phyloP scores from a whole-genome alignment of 2,888 invertebrate species.

The Drosophila mulleri region DNA sequence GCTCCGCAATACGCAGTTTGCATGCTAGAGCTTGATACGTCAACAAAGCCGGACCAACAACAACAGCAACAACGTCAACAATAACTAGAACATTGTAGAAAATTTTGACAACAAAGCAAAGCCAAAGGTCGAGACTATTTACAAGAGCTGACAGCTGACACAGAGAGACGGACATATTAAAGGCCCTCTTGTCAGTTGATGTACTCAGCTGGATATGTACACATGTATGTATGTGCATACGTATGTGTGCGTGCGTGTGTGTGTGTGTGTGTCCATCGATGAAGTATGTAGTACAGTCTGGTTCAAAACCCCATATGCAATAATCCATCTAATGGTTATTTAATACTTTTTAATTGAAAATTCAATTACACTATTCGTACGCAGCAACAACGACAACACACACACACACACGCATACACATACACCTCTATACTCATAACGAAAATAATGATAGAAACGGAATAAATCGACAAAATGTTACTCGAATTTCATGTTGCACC shows the following conservation, averaged over 20 bases:
- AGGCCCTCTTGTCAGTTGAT: conserved; percentile 21
- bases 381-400: neutral
- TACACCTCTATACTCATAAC: neutral
- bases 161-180: conserved; percentile 32
- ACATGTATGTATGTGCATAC: neutral
- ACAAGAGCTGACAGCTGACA: conserved; percentile 54
- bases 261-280: neutral
- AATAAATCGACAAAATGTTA: conserved; percentile 11
- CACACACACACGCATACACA: neutral
- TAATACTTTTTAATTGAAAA: conserved; percentile 51
- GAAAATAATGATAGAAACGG: conserved; percentile 19
- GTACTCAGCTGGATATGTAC: neutral
- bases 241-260: neutral
- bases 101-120: conserved; percentile 49
- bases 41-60: conserved; percentile 21
- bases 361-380: conserved; percentile 13
- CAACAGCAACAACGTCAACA: conserved; percentile 16
- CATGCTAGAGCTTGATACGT: conserved; percentile 34
- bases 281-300: neutral
- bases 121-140: conserved; percentile 56
- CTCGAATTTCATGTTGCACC: conserved; percentile 2
- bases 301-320: conserved; percentile 10
- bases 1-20: conserved; percentile 13
- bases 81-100: conserved; percentile 22
- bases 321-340: conserved; percentile 34